Percentiles rank a stretch among this genome's conserved stretches.
phyloP scores from a whole-genome alignment of 2,888 invertebrate species.

The Sthenelais limicola region DNA sequence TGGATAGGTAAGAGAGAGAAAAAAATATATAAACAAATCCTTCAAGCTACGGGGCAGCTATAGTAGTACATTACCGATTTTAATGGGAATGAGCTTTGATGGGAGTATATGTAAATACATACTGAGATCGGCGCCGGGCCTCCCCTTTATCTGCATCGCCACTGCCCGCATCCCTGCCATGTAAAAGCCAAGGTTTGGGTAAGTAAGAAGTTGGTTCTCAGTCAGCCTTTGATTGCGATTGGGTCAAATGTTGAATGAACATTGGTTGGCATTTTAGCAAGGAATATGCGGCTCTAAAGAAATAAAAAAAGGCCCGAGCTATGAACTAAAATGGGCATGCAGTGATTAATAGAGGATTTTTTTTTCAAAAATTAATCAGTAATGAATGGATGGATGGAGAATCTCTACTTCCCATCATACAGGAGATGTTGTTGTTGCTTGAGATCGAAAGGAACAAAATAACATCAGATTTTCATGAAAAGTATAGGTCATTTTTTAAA shows the following conservation, averaged over 20 bases:
- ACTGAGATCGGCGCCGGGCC: conserved; percentile 36
- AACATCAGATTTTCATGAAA: too few species aligned
- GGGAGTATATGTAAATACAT: conserved; percentile 36
- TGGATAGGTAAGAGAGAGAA: neutral
- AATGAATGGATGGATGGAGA: too few species aligned
- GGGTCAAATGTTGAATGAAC: conserved; percentile 20
- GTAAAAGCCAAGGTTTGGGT: conserved; percentile 36
- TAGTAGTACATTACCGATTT: conserved; percentile 6
- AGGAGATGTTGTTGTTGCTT: too few species aligned
- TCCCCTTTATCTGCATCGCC: conserved; percentile 38
- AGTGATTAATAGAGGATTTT: too few species aligned
- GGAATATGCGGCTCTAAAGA: conserved; percentile 24
- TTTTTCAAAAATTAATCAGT: too few species aligned
- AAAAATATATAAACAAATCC: conserved; percentile 2
- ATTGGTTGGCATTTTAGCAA: conserved; percentile 14
- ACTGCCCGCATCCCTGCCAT: conserved; percentile 39
- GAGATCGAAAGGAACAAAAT: too few species aligned
- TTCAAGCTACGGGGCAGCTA: conserved; percentile 35
- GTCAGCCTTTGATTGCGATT: too few species aligned
- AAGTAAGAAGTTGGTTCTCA: conserved; percentile 33
- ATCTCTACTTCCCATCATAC: too few species aligned
- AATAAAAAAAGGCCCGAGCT: too few species aligned
- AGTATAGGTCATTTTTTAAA: too few species aligned
- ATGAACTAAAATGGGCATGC: too few species aligned
- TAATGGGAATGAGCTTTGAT: too few species aligned